Percentiles rank a stretch among this genome's conserved stretches.
phyloP scores from a whole-genome alignment of 2,797 vertebrate species.

The Peromyscus attwateri region DNA sequence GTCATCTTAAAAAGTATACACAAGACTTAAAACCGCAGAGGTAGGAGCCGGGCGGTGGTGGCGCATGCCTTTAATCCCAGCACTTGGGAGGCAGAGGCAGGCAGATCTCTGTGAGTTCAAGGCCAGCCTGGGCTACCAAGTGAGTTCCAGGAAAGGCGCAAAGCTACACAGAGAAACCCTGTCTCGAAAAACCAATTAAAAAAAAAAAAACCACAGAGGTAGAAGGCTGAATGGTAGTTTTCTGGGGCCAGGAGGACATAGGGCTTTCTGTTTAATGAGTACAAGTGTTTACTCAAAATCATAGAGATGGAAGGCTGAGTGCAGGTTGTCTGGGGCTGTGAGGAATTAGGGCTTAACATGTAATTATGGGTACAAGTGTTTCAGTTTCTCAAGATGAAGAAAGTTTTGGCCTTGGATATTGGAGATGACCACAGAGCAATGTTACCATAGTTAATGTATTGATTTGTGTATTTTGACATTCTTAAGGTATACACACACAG shows the following conservation, averaged over 20 bases:
- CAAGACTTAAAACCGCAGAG: too few relatives aligned
- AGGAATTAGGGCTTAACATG: not conserved
- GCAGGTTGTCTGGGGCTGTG: not conserved
- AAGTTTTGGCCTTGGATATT: not conserved
- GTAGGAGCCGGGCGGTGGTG: too few relatives aligned
- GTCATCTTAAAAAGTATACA: not conserved
- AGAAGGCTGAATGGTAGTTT: not conserved
- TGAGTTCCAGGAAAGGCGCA: too few relatives aligned
- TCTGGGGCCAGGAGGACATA: too few relatives aligned
- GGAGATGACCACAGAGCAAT: not conserved
- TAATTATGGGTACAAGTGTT: too few relatives aligned
- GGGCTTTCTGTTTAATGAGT: not conserved
- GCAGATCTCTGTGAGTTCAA: too few relatives aligned
- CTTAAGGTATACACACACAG: not conserved
- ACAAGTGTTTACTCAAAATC: not conserved
- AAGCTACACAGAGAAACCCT: too few relatives aligned
- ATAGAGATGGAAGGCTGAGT: not conserved
- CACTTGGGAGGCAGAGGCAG: too few relatives aligned
- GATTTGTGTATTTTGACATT: not conserved
- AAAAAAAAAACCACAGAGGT: not conserved
- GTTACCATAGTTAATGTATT: not conserved
- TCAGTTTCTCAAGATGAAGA: conserved; percentile 14
- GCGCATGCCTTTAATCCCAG: too few relatives aligned
- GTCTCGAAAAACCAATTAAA: too few relatives aligned
- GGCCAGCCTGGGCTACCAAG: too few relatives aligned